These are phyloP conservation scores for Cremastinae sp. DNA, from an alignment of 2,888 invertebrate species.

Conservation along the genomic window DNA sequence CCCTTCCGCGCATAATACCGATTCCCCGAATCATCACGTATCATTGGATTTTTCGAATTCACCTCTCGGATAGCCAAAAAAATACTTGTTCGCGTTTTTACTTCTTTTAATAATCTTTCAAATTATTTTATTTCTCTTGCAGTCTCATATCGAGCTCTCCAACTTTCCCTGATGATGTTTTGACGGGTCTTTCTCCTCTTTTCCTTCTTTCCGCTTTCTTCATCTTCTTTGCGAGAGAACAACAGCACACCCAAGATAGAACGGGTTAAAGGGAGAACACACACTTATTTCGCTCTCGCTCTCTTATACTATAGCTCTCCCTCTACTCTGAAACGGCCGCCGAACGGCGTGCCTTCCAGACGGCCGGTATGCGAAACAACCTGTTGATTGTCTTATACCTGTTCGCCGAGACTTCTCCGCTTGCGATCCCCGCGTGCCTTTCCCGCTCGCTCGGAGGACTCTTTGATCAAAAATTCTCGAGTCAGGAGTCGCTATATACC, in stretches of 20 bases:
- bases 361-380: constrained; percentile 76
- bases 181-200: constrained; percentile 44
- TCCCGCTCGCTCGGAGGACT: constrained; percentile 31
- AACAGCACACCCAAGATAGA: constrained; percentile 41
- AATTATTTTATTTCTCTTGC: not conserved
- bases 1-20: not conserved
- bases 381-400: constrained; percentile 77
- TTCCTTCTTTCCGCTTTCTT: constrained; percentile 44
- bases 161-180: constrained; percentile 26
- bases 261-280: constrained; percentile 21
- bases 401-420: constrained; percentile 69
- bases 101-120: constrained; percentile 26
- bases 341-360: constrained; percentile 67
- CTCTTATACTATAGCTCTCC: constrained; percentile 56
- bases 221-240: constrained; percentile 39
- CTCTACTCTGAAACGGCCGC: constrained; percentile 43
- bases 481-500: no score
- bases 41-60: constrained; percentile 38
- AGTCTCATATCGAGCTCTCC: constrained; percentile 15
- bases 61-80: constrained; percentile 4
- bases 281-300: no score
- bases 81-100: constrained; percentile 49
- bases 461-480: no score
- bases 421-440: constrained; percentile 70
- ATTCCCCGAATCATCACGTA: constrained; percentile 31